Percentiles rank a stretch among this genome's conserved stretches.
Evolutionary conservation across 2,113 vertebrate genomes (phyloP).

Genomic region (Seriola rivoliana): DNA sequence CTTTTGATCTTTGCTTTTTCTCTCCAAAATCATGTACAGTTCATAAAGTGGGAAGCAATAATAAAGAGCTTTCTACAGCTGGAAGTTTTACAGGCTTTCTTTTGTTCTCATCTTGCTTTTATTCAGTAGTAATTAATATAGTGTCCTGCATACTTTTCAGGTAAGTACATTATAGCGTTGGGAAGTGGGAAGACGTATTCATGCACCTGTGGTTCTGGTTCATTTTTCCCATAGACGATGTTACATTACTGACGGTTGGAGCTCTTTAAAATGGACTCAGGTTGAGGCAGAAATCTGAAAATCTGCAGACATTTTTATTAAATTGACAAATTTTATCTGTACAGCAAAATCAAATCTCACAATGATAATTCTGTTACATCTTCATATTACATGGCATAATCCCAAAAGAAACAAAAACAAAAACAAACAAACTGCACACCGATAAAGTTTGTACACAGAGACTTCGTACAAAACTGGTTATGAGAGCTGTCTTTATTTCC

Average conservation of each 20-base stretch:
- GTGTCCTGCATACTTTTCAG: not conserved
- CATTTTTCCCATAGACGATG: not conserved
- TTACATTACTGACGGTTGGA: too few species aligned
- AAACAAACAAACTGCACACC: constrained; percentile 67
- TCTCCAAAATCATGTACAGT: constrained; percentile 26
- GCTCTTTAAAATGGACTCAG: not conserved
- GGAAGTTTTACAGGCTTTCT: constrained; percentile 2
- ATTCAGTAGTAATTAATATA: not conserved
- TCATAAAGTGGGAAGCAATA: constrained; percentile 43
- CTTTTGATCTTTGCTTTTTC: constrained; percentile 26
- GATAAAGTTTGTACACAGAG: constrained; percentile 82
- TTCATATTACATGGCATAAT: constrained; percentile 89
- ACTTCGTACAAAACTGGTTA: constrained; percentile 31
- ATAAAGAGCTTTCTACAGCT: constrained; percentile 61
- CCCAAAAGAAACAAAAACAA: constrained; percentile 69
- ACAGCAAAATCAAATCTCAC: constrained; percentile 92
- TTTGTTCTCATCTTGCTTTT: not conserved
- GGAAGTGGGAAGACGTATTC: not conserved
- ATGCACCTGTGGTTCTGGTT: too few species aligned
- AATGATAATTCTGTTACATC: constrained; percentile 88
- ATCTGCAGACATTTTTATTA: constrained; percentile 96
- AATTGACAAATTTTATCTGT: constrained; percentile 94
- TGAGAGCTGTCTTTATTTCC: constrained; percentile 23
- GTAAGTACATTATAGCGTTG: not conserved
- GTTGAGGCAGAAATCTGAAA: constrained; percentile 82